Conservation (phyloP, 2,888 invertebrate species). For the Cephalotes varians region DNA sequence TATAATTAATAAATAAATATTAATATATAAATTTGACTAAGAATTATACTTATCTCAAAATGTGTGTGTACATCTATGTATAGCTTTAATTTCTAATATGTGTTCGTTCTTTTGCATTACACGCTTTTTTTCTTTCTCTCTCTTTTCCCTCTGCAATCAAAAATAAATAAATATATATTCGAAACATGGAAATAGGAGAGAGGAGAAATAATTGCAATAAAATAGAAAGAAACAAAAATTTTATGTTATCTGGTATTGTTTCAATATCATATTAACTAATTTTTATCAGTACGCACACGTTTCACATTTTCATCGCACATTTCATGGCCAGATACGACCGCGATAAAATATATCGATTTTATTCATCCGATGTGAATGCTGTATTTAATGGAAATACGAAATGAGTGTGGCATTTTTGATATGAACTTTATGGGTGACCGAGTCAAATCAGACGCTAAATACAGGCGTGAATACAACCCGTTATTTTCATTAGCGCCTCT, state of each 20-base stretch:
- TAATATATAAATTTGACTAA: too few relatives aligned
- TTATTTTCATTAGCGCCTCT: conserved; percentile 42
- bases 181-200: background rate
- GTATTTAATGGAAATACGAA: background rate
- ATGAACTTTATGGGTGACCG: background rate
- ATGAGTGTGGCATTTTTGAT: conserved; percentile 11
- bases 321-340: background rate
- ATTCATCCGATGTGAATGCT: background rate
- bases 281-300: background rate
- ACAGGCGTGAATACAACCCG: background rate
- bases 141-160: background rate
- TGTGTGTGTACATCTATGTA: too few relatives aligned
- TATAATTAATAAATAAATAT: too few relatives aligned
- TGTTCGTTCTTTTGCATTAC: background rate
- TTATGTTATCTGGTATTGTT: background rate
- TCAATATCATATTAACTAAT: background rate
- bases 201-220: background rate
- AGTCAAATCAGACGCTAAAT: conserved; percentile 55
- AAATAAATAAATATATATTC: background rate
- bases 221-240: background rate
- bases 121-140: background rate
- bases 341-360: conserved; percentile 12
- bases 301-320: background rate
- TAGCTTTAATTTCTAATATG: background rate
- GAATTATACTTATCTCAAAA: background rate